Evolutionary conservation across 2,888 invertebrate species (phyloP).

Genomic region (Cylloceria caligata): DNA sequence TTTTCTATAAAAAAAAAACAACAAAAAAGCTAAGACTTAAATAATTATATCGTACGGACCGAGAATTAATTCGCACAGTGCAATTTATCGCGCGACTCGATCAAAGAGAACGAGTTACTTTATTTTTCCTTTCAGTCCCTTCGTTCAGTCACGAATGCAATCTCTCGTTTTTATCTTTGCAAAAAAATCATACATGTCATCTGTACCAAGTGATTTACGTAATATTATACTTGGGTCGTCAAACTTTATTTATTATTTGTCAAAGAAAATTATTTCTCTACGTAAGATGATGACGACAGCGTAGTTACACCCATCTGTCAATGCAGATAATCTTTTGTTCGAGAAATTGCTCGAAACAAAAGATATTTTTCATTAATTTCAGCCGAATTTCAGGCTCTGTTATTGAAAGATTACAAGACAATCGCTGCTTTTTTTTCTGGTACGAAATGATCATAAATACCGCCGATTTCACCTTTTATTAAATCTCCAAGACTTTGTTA

Average conservation of each 20-base stretch:
- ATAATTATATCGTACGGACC: conserved; percentile 25
- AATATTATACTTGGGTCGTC: neutral
- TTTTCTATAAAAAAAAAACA: neutral
- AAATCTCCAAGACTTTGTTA: neutral
- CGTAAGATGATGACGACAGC: neutral
- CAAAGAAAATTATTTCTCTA: conserved; percentile 23
- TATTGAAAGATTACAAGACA: neutral
- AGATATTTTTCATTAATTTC: too few species aligned
- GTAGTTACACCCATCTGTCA: neutral
- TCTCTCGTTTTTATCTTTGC: neutral
- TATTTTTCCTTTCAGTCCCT: neutral
- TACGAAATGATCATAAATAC: neutral
- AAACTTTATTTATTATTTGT: conserved; percentile 58
- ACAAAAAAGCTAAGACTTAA: neutral
- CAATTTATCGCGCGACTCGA: conserved; percentile 46
- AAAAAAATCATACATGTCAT: conserved; percentile 20
- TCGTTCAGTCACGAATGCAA: neutral
- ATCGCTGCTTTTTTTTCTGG: neutral
- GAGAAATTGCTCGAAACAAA: neutral
- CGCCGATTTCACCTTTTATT: neutral
- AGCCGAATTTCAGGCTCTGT: neutral
- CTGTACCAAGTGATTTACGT: conserved; percentile 22
- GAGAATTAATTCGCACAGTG: conserved; percentile 36
- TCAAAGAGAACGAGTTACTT: conserved; percentile 29
- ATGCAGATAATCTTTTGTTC: neutral